These are phyloP conservation scores for Caenorhabditis uteleia DNA, from an alignment of 2,888 invertebrate genomes.

Conservation along the genomic window DNA sequence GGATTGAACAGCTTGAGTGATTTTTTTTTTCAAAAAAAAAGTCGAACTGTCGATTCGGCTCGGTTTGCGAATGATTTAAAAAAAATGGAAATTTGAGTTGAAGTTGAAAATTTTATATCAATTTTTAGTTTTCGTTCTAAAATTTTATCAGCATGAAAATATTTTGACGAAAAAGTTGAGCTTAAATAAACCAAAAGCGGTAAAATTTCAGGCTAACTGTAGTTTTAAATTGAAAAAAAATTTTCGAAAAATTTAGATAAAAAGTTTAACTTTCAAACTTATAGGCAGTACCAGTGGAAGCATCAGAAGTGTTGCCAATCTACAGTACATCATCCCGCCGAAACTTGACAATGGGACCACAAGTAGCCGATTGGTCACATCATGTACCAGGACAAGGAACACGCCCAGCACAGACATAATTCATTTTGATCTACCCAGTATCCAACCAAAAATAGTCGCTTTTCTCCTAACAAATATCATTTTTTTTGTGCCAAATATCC, in stretches of 20 bases:
- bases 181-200: no score
- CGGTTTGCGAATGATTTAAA: no score
- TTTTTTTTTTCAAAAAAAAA: no score
- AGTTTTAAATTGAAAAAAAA: background rate
- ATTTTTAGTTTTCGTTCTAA: background rate
- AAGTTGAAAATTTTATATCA: no score
- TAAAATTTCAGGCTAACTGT: no score
- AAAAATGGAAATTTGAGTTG: no score
- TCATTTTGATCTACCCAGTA: background rate
- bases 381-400: slow-evolving; percentile 59
- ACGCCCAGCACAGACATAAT: slow-evolving; percentile 36
- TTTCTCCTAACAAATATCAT: background rate
- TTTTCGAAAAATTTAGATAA: background rate
- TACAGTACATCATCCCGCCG: slow-evolving; percentile 84
- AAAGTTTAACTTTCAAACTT: background rate
- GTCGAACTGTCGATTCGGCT: no score
- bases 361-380: slow-evolving; percentile 65
- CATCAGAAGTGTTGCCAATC: slow-evolving; percentile 92
- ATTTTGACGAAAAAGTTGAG: background rate
- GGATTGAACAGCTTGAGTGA: no score
- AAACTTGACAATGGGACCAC: slow-evolving; percentile 60
- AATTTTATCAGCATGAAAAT: background rate
- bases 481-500: background rate
- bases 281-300: slow-evolving; percentile 92
- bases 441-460: background rate